Evolutionary conservation across 1,140 invertebrate species (phyloP), one percentile per base, ranked within the genome.

Genomic region (Drosophila nannoptera): DNA sequence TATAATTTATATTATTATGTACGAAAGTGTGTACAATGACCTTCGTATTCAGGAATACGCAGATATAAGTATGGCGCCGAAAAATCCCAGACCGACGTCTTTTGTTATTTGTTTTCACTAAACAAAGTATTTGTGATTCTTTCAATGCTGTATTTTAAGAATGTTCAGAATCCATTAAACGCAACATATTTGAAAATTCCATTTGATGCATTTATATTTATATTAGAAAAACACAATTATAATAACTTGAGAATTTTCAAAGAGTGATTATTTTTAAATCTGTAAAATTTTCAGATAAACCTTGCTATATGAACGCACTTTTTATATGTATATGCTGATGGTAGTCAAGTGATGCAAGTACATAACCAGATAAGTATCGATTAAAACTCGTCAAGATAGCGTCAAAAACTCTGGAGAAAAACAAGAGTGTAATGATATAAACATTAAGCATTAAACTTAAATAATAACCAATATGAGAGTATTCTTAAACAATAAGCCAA

Each of bases 161-260:
- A 62, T 73, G 70, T 73, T 73, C 70, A 69, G 60, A 69, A 69
- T 69, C 65, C 65, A 73, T 69, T 73, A 42, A 46, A 16, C 48
- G 58, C 48, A 66, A 69, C 66, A 73, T 69, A 69, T 73, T 73
- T 73, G 35, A 46, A 14, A 69, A 63, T 68, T 68, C 68, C 14
- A 67, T 50, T 60, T 65, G 43, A 36, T 42, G 6, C 4, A 2
- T 42, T 45, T 6, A 43, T 11, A 43, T 43, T 14, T 14, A 43
- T 14, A 43, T 43, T 9, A 43, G 40, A 5, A 14, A 7, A n/a
- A 35, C 61, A 66, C 31, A 32, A 40, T 59, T 32, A 35, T 16
- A 40, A 29, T 11, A n/a, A 11, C 8, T 33, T 11, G 35, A 36
- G 11, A 54, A 42, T 43, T 9, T 7, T 2, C 40, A 4, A 42